Percentiles rank a stretch among this genome's conserved stretches.
These are phyloP conservation scores for Lycocerus yunnanus DNA, from an alignment of 2,888 invertebrate species.

Conservation along the genomic window DNA sequence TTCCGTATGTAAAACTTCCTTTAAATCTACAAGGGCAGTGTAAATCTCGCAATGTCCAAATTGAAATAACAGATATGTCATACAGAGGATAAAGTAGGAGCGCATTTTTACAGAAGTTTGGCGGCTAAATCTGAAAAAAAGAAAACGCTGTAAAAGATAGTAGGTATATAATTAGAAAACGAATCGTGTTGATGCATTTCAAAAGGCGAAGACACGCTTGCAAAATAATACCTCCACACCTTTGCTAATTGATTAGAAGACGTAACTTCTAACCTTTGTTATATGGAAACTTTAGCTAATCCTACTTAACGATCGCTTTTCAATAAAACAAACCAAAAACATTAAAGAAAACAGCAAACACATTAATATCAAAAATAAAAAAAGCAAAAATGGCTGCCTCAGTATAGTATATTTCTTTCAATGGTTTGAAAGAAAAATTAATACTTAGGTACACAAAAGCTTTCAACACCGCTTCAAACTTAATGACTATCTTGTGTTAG, in stretches of 20 bases:
- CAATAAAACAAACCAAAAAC: too few species aligned
- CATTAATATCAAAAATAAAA: not conserved
- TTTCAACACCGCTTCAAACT: not conserved
- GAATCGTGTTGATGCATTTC: not conserved
- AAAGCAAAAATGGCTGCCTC: not conserved
- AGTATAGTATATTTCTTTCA: not conserved
- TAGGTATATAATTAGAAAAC: not conserved
- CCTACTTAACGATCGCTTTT: not conserved
- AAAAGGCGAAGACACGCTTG: not conserved
- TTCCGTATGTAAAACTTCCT: constrained; percentile 90
- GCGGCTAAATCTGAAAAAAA: not conserved
- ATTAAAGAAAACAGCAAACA: not conserved
- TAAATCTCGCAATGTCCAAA: constrained; percentile 71
- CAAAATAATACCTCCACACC: not conserved
- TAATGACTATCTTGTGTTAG: not conserved
- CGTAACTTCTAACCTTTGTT: not conserved
- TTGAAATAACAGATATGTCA: constrained; percentile 9
- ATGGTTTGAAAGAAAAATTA: not conserved
- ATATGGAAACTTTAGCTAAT: not conserved
- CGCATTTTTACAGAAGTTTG: not conserved
- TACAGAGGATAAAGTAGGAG: not conserved
- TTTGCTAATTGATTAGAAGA: not conserved
- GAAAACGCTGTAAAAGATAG: too few species aligned
- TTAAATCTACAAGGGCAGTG: constrained; percentile 93
- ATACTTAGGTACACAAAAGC: not conserved